Percentiles rank a stretch among this genome's conserved stretches.
These are phyloP conservation scores for Cataglyphis hispanica DNA, from an alignment of 1,140 invertebrate genomes.

Conservation along the genomic window DNA sequence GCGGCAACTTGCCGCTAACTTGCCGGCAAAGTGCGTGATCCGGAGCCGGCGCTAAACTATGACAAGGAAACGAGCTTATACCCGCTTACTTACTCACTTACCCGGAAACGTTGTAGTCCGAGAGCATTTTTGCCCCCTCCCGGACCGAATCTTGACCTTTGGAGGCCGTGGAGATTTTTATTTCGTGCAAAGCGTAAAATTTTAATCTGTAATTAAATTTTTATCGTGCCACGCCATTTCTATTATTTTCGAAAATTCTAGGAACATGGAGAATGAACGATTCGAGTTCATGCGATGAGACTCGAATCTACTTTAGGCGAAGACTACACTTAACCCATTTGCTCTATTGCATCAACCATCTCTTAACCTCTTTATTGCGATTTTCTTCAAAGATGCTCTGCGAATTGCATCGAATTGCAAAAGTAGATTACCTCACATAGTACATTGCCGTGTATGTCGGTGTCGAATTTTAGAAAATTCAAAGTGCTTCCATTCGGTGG, in stretches of 20 bases:
- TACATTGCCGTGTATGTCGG: constrained; percentile 26
- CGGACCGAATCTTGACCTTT: neutral
- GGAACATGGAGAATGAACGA: neutral
- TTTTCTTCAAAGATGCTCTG: constrained; percentile 36
- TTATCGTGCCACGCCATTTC: neutral
- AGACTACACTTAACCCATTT: constrained; percentile 48
- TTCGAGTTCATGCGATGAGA: constrained; percentile 3
- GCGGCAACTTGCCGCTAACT: constrained; percentile 71
- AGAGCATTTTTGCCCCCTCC: constrained; percentile 10
- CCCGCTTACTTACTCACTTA: constrained; percentile 46
- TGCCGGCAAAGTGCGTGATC: constrained; percentile 76
- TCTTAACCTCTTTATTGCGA: constrained; percentile 39
- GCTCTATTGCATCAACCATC: neutral
- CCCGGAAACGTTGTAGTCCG: constrained; percentile 1
- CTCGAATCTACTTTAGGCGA: constrained; percentile 27
- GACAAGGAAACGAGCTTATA: constrained; percentile 61
- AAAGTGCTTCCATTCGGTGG: neutral
- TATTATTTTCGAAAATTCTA: constrained; percentile 20
- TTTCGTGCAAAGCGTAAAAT: neutral
- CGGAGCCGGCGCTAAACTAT: constrained; percentile 61
- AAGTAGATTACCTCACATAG: neutral
- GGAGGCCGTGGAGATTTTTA: too few species aligned
- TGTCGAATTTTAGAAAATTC: constrained; percentile 6
- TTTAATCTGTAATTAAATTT: too few species aligned
- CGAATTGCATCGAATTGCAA: constrained; percentile 37